A percentile compares a stretch with the other conserved stretches of the same genome.
Conservation (phyloP, 2,113 vertebrate species). For the Istiophorus platypterus region DNA sequence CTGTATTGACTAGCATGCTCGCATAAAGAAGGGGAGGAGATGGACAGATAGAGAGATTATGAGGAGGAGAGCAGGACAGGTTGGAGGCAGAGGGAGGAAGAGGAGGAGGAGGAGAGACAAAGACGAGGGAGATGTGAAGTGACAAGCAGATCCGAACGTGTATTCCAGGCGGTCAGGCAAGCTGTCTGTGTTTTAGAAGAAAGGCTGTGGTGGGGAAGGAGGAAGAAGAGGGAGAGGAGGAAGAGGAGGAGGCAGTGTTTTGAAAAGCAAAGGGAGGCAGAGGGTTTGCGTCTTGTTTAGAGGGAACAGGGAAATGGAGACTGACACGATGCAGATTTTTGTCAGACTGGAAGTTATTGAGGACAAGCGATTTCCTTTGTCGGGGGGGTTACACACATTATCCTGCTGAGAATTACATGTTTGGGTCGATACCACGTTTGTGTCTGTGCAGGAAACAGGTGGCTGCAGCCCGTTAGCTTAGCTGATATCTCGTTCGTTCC, state of each 20-base stretch:
- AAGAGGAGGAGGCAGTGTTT: slow-evolving; percentile 19
- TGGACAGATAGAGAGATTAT: slow-evolving; percentile 61
- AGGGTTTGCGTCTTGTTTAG: slow-evolving; percentile 2
- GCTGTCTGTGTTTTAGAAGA: slow-evolving; percentile 66
- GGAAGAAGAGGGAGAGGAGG: slow-evolving; percentile 20
- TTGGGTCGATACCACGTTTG: too few relatives aligned
- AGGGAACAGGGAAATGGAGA: background rate
- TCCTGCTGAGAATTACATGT: too few relatives aligned
- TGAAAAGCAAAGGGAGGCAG: slow-evolving; percentile 3
- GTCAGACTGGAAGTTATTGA: background rate
- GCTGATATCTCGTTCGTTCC: background rate
- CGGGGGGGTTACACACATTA: too few relatives aligned
- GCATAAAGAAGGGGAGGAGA: slow-evolving; percentile 37
- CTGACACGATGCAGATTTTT: background rate
- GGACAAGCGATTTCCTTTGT: too few relatives aligned
- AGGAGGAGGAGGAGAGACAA: slow-evolving; percentile 41
- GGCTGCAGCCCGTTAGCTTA: background rate
- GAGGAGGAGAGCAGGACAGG: slow-evolving; percentile 26
- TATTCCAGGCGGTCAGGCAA: slow-evolving; percentile 59
- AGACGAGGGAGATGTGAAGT: slow-evolving; percentile 70
- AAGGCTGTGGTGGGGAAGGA: slow-evolving; percentile 42
- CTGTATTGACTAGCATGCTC: slow-evolving; percentile 50
- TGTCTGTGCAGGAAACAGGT: too few relatives aligned
- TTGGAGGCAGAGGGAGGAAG: slow-evolving; percentile 43
- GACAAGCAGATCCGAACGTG: slow-evolving; percentile 71